Conservation (phyloP, 2,888 invertebrate species). For the Byasa hedistus region DNA sequence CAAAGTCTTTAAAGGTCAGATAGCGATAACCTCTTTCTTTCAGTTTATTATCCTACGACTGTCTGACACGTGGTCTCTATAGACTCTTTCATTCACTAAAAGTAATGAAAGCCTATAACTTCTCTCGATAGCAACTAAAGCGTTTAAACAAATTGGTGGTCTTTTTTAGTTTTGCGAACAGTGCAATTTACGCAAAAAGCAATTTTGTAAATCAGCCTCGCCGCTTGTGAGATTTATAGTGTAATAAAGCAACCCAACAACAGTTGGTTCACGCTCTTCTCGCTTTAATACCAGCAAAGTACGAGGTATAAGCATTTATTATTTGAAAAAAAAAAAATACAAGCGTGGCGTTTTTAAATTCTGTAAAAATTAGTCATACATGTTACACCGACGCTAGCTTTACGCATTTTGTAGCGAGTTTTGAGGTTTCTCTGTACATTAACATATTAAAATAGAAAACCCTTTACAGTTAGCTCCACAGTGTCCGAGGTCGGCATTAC, state of each 20-base stretch:
- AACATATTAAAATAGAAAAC: not conserved
- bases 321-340: slow-evolving; percentile 20
- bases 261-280: slow-evolving; percentile 38
- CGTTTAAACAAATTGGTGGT: slow-evolving; percentile 24
- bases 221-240: slow-evolving; percentile 48
- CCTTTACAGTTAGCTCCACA: not conserved
- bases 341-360: slow-evolving; percentile 1
- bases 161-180: slow-evolving; percentile 24
- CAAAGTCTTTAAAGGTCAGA: too few relatives aligned
- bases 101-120: slow-evolving; percentile 4
- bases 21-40: not conserved
- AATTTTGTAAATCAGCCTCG: slow-evolving; percentile 71
- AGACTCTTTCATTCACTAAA: not conserved
- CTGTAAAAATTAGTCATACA: not conserved
- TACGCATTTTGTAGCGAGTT: not conserved
- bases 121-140: slow-evolving; percentile 13
- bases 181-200: slow-evolving; percentile 47
- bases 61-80: not conserved
- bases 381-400: not conserved
- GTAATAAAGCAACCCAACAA: slow-evolving; percentile 63
- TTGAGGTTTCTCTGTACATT: not conserved
- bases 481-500: too few relatives aligned
- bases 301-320: slow-evolving; percentile 26
- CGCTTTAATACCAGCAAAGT: slow-evolving; percentile 28
- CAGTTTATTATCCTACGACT: not conserved